Base-by-base conservation (phyloP, 1,140 invertebrate species). In the Pogonus chalceus region DNA sequence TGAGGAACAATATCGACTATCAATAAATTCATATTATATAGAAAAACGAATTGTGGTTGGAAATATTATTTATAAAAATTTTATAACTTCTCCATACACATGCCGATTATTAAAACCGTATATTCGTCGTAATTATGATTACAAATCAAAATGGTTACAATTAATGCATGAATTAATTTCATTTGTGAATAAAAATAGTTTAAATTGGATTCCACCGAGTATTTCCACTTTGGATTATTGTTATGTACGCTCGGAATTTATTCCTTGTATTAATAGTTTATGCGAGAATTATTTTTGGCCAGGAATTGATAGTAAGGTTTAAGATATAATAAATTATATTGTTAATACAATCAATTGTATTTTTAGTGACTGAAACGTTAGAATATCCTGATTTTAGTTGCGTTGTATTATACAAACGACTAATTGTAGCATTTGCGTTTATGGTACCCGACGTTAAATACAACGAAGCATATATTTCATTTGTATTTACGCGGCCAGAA, bases 371-470 rank as follows among this genome's bases (percentile, higher is more conserved):
- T 0, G 91, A 95, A 65, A 84, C 86, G 60, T 73, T 95, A 10
- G 85, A 90, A 63, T 94, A 94, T 72, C 92, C 92, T 1, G 92
- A 96, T 65, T 93, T 90, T 66, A 93, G 85, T 61, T 91, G 90
- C 65, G 88, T 96, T 16, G 90, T 85, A 12, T 63, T 90, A 1
- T 94, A 92, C 67, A 84, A 83, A 65, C 87, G 86, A 63, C 69
- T 95, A 52, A 80, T 94, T 18, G 75, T 96, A 50, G 92, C 83
- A 20, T 94, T 92, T 75, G 90, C 88, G 0, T 87, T 93, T 65
- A 78, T 95, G 59, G 88, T 93, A 23, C 91, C 92, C 1, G 87
- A 92, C 68, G 83, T 84, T 12, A 79, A 80, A 2, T 81, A 80
- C 55, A 88, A 88, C 58, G 88, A 90, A 67, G 87, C 89, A 1